Base-by-base conservation (phyloP, 1,140 invertebrate species). In the Procambarus virginalis region DNA sequence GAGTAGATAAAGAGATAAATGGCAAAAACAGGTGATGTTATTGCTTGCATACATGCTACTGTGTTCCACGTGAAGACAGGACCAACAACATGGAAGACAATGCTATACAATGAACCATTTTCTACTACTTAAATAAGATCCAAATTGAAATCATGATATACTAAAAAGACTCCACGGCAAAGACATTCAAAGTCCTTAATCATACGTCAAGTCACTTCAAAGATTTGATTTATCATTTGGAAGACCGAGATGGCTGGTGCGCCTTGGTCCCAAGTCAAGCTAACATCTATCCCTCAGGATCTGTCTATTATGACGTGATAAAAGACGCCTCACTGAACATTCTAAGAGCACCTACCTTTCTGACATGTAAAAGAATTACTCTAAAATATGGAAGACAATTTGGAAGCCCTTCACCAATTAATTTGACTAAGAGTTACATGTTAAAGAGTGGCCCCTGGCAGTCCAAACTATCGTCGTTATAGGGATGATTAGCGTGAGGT, bases 11-110 rank as follows among this genome's bases (percentile, higher is more conserved):
- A 22, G 86, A 68, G 55, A 83, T 70, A 60, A 51, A 82, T 14
- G 46, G 73, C 70, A 83, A 84, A 64, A 89, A 84, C 46, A 89
- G 34, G 76, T 84, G 81, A 84, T 89, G 88, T 89, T 89, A 89
- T 89, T 89, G 88, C 88, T 89, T 45, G 88, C 88, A 89, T 89
- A 89, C 88, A 84, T 68, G 78, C 88, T 89, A 89, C 81, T 89
- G 88, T 89, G 70, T 68, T 84, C 88, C 84, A 89, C 60, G 82
- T 89, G 88, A 84, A 84, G 88, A 84, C 88, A 84, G 73, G 88
- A 84, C 82, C 88, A 84, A 84, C 88, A 83, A 89, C 88, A 89
- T 78, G 88, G 82, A 84, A 89, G 76, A 89, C 88, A 79, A 84
- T 64, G 81, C 81, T 89, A 89, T 51, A 77, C 84, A 64, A 81